Evolutionary conservation across 2,797 vertebrate species (phyloP), one percentile per base, ranked within the genome.

Genomic region (Micromesistius poutassou): DNA sequence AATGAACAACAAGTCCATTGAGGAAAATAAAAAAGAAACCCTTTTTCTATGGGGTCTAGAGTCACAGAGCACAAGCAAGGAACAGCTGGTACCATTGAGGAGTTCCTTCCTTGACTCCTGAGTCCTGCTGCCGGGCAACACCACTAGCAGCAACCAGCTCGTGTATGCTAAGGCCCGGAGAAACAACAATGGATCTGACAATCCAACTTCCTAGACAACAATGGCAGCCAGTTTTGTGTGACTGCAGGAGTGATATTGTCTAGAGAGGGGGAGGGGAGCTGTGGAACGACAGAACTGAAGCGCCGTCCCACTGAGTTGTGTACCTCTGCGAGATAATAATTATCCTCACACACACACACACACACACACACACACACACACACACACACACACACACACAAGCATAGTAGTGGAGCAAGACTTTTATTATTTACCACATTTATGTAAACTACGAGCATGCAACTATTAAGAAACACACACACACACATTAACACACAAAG

Each of bases 1-100:
- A 92, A 92, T 91, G 91, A 90, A 92, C 91, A 91, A 92, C 89
- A 90, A 90, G 89, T 91, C 91, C 90, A 93, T 94, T 93, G 85
- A 91, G 84, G 88, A 85, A 90, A 62, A n/a, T 1, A n/a, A 62
- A 85, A 90, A n/a, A 62, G 22, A 16, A n/a, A 62, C 19, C 22
- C 50, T 62, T 62, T 42, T 79, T 85, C 80, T 88, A 84, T 84
- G 50, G 50, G 50, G 50, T 0, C 16, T 12, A 22, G 46, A 22
- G 46, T 50, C 19, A 50, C 40, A 30, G 30, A 86, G 84, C 40
- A 76, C 89, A 87, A 84, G 83, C 16, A 75, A 85, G 79, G 81
- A 90, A 88, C 91, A 92, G 91, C 91, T 91, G 88, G 88, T 88
- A 70, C 83, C 80, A 81, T 74, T 76, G 82, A 84, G 84, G 81